These are phyloP conservation scores for Dicaeum eximium DNA, from an alignment of 2,113 vertebrate species.

Conservation along the genomic window DNA sequence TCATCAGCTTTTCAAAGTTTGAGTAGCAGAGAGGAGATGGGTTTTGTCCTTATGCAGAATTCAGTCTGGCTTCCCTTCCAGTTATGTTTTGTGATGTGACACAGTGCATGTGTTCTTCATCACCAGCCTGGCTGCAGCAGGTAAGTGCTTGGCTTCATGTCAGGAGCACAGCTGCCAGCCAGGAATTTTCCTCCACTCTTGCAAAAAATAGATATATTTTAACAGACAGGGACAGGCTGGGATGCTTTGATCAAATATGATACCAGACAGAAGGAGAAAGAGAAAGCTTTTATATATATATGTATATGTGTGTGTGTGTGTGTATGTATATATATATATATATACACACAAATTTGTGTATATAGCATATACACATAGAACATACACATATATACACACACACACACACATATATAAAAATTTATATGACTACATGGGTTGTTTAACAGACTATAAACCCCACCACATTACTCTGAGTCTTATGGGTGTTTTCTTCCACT, in stretches of 20 bases:
- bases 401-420: not conserved
- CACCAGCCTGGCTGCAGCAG: not conserved
- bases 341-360: accelerated
- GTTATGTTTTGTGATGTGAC: not conserved
- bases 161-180: not conserved
- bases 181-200: not conserved
- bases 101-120: accelerated
- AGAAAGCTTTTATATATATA: not conserved
- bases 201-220: not conserved
- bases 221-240: not conserved
- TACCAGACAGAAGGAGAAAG: not conserved
- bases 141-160: not conserved
- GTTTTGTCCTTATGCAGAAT: not conserved
- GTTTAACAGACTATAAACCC: not conserved
- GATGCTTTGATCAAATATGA: not conserved
- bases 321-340: too few species aligned
- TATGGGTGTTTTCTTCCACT: not conserved
- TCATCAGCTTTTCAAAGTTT: not conserved
- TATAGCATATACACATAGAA: not conserved
- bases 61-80: not conserved
- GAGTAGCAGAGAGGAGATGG: not conserved
- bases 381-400: not conserved
- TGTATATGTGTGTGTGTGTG: too few species aligned
- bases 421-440: not conserved
- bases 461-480: not conserved